Percentiles rank a stretch among this genome's conserved stretches.
Conservation (phyloP, 1,140 invertebrate species). For the Pseudoatta argentina region DNA sequence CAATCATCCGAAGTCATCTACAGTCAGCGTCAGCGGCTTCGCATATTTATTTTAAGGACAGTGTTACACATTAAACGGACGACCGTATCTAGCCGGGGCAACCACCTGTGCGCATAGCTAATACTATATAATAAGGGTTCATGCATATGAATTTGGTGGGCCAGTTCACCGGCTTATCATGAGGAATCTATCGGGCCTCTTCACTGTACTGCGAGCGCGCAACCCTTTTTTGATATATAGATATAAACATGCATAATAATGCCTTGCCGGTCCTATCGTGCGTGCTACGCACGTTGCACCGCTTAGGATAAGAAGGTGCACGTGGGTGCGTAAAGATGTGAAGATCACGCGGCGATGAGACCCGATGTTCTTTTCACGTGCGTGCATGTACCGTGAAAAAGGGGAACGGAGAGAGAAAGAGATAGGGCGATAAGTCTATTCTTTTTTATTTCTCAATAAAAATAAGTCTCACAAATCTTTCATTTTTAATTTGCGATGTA, state of each 20-base stretch:
- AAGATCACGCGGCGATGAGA: slow-evolving; percentile 39
- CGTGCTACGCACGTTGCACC: slow-evolving; percentile 43
- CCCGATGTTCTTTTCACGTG: slow-evolving; percentile 31
- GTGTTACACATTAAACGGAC: slow-evolving; percentile 75
- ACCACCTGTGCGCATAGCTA: slow-evolving; percentile 85
- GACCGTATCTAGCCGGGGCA: slow-evolving; percentile 75
- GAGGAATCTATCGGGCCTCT: slow-evolving; percentile 79
- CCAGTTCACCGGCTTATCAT: slow-evolving; percentile 80
- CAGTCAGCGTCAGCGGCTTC: slow-evolving; percentile 54
- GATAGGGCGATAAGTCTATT: not conserved
- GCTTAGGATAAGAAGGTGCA: slow-evolving; percentile 25
- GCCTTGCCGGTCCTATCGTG: slow-evolving; percentile 46
- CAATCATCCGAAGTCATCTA: slow-evolving; percentile 33
- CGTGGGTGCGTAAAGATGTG: slow-evolving; percentile 51
- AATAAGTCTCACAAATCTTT: not conserved
- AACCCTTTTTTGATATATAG: slow-evolving; percentile 80
- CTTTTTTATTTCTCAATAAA: slow-evolving; percentile 2
- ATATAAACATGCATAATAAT: slow-evolving; percentile 61
- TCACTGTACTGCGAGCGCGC: slow-evolving; percentile 61
- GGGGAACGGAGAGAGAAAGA: not conserved
- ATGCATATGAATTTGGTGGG: slow-evolving; percentile 85
- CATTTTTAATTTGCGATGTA: not conserved
- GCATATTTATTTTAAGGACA: slow-evolving; percentile 57
- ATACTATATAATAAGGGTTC: slow-evolving; percentile 85
- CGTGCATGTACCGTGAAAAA: slow-evolving; percentile 24